A percentile compares a stretch with the other conserved stretches of the same genome.
Conservation (phyloP, 92 coral and sea anemone species). For the Porites lobata region DNA sequence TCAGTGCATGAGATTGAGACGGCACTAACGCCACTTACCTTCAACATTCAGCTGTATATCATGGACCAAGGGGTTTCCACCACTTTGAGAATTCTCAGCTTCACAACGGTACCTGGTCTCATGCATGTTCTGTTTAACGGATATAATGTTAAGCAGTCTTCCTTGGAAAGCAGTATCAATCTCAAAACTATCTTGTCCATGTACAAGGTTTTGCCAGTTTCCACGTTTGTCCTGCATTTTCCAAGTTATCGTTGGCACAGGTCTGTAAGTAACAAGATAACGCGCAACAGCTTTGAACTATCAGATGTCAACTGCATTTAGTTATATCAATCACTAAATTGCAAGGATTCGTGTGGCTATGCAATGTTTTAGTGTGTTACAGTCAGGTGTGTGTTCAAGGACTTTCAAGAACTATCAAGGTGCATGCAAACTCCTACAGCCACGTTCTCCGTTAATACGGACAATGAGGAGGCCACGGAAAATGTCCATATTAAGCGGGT, state of each 20-base stretch:
- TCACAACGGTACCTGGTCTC: constrained; percentile 27
- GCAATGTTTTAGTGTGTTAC: no score
- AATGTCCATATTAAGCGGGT: no score
- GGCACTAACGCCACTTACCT: background rate
- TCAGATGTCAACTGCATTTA: no score
- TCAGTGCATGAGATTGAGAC: no score
- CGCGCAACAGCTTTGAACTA: no score
- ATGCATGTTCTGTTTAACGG: background rate
- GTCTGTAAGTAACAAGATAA: constrained; percentile 16
- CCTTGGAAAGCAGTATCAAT: background rate
- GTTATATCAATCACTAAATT: no score
- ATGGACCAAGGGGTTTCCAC: background rate
- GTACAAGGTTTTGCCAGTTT: background rate
- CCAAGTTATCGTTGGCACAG: constrained; percentile 33
- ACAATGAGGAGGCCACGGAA: no score
- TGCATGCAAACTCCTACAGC: no score
- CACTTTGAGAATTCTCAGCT: constrained; percentile 12
- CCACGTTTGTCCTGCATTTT: background rate
- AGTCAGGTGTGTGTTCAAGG: no score
- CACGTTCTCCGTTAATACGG: no score
- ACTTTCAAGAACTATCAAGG: no score
- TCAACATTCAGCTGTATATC: background rate
- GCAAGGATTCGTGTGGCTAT: no score
- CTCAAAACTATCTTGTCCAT: background rate
- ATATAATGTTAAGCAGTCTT: constrained; percentile 5